Base-by-base conservation (phyloP, 2,888 invertebrate genomes). In the Galerucella nymphaeae region DNA sequence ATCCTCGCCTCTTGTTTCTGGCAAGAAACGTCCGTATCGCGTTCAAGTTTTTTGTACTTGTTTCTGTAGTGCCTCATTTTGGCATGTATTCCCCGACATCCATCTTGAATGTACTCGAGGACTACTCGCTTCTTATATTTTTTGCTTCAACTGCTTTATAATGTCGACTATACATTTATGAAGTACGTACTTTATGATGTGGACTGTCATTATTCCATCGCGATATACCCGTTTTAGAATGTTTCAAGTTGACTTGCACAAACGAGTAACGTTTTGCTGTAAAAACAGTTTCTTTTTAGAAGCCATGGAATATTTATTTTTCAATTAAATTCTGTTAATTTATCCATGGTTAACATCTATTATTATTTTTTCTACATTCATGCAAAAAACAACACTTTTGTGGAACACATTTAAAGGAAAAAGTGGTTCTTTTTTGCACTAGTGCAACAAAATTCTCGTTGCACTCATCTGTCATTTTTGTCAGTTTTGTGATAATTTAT, bases 1-100 rank as follows among this genome's bases (percentile, higher is more conserved):
- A 77, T 79, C 79, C 81, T 82, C 82, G 82, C 83, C 83, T 83
- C 80, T 82, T 82, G 82, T 83, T 82, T 82, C 84, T 82, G 77
- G 80, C 81, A 80, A 82, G 81, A 65, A 67, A 81, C 82, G 82
- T 79, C 81, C 82, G 80, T 83, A 83, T 84, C 83, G 83, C 57
- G 58, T 53, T 42, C 70, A 70, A 83, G 83, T 83, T 83, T 84
- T 83, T 84, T 84, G 82, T 82, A 79, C 78, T 80, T 81, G 79
- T 81, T 82, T 80, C 81, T 83, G 82, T 80, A 80, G 80, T 81
- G 78, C 77, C 80, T 79, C 79, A 77, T 80, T 82, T 80, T 77
- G 75, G 73, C 80, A 81, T 81, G 81, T 79, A 79, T 80, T 77
- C 81, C 81, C 80, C 77, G 81, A 80, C 82, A 81, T 81, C 83